A percentile compares a stretch with the other conserved stretches of the same genome.
Conservation (phyloP, 1,140 invertebrate species). For the Gryon sp. region DNA sequence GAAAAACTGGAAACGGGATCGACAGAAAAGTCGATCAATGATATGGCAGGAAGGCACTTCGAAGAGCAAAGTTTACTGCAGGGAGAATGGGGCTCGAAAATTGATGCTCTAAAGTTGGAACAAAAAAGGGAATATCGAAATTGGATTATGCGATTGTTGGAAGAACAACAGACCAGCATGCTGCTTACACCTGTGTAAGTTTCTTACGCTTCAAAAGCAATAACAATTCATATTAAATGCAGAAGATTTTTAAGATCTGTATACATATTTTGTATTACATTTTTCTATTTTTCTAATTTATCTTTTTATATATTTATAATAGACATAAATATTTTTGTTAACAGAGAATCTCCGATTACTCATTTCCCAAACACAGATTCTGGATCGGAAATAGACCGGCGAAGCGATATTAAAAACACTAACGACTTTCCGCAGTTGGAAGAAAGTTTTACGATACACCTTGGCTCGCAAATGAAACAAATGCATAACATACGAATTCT, state of each 20-base stretch:
- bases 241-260: no score
- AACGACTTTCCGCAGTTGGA: conserved; percentile 81
- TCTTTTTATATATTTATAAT: background rate
- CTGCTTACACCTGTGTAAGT: conserved; percentile 81
- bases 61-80: conserved; percentile 88
- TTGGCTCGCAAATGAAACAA: conserved; percentile 98
- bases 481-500: conserved; percentile 98
- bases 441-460: conserved; percentile 98
- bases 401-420: conserved; percentile 69
- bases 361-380: conserved; percentile 68
- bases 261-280: no score
- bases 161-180: conserved; percentile 83
- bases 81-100: conserved; percentile 87
- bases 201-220: no score
- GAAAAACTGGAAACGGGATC: conserved; percentile 82
- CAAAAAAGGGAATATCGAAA: conserved; percentile 88
- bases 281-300: no score
- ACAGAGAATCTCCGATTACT: conserved; percentile 74
- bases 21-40: conserved; percentile 89
- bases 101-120: conserved; percentile 85
- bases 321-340: conserved; percentile 16
- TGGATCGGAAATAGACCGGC: conserved; percentile 63
- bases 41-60: conserved; percentile 87
- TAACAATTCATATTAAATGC: no score
- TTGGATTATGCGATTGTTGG: conserved; percentile 88